Percentiles rank a stretch among this genome's conserved stretches.
These are phyloP conservation scores for Meloidogyne exigua DNA, from an alignment of 1,140 invertebrate genomes.

Conservation along the genomic window DNA sequence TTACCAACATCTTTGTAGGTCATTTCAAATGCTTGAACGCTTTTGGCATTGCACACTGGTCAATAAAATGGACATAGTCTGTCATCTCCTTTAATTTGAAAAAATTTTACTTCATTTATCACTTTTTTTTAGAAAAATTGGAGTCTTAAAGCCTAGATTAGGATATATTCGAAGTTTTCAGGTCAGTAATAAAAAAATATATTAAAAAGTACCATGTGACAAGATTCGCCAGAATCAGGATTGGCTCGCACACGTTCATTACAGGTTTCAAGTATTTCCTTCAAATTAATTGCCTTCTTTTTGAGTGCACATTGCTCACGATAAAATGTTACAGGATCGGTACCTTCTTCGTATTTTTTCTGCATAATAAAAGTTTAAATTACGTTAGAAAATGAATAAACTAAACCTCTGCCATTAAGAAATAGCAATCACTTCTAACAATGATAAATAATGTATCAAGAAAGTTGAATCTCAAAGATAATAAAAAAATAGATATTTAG, in stretches of 20 bases:
- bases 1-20: neutral
- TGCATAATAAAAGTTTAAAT: neutral
- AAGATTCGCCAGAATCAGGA: conserved; percentile 46
- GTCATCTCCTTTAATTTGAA: conserved; percentile 52
- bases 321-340: conserved; percentile 53
- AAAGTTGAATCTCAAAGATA: too few relatives aligned
- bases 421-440: too few relatives aligned
- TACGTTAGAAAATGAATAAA: too few relatives aligned
- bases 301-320: conserved; percentile 52
- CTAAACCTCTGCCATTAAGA: too few relatives aligned
- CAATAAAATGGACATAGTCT: conserved; percentile 57
- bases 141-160: neutral
- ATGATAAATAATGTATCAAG: too few relatives aligned
- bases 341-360: conserved; percentile 42
- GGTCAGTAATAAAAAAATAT: neutral
- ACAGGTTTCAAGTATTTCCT: conserved; percentile 57
- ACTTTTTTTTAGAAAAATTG: neutral
- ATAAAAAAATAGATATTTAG: too few relatives aligned
- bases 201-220: conserved; percentile 18
- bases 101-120: neutral
- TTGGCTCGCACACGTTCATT: conserved; percentile 55
- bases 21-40: conserved; percentile 57
- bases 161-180: too few relatives aligned
- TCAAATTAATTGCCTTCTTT: conserved; percentile 52
- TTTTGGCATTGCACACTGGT: conserved; percentile 61